Evolutionary conservation across 92 coral and sea anemone genomes (phyloP).

Genomic region (Bergia sp.): DNA sequence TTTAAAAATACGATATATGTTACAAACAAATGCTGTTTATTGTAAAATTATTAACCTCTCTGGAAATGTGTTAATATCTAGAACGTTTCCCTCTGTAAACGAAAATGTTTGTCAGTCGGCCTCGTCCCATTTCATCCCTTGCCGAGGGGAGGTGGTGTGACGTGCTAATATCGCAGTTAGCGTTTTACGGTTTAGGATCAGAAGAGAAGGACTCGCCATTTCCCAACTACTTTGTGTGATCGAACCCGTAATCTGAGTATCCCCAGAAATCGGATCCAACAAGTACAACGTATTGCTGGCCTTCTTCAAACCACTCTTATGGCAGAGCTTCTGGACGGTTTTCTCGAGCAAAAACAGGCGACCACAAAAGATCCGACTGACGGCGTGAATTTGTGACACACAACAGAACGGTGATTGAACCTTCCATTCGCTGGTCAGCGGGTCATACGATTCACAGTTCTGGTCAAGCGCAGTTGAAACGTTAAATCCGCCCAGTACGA

Average conservation of each 20-base stretch:
- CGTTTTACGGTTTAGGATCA: not conserved
- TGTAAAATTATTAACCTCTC: too few species aligned
- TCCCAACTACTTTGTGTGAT: slow-evolving; percentile 8
- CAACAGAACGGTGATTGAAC: not conserved
- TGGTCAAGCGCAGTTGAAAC: not conserved
- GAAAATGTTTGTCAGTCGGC: not conserved
- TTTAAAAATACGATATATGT: too few species aligned
- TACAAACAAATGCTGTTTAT: too few species aligned
- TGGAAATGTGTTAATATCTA: too few species aligned
- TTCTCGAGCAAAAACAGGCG: slow-evolving; percentile 20
- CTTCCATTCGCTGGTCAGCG: slow-evolving; percentile 32
- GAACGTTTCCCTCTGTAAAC: too few species aligned
- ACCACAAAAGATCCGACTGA: not conserved
- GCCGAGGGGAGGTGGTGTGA: not conserved
- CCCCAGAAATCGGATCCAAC: slow-evolving; percentile 12
- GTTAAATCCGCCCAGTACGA: slow-evolving; percentile 27
- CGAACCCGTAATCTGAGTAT: slow-evolving; percentile 24
- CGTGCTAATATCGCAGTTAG: slow-evolving; percentile 6
- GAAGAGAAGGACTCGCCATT: slow-evolving; percentile 1
- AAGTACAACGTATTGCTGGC: not conserved
- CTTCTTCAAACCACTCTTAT: not conserved
- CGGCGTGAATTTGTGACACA: not conserved
- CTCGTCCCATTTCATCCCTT: not conserved
- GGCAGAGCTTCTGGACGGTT: not conserved
- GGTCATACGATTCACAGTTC: slow-evolving; percentile 31